Percentiles rank a stretch among this genome's conserved stretches.
These are phyloP conservation scores for Orchestes rusci DNA, from an alignment of 2,888 invertebrate species.

Conservation along the genomic window DNA sequence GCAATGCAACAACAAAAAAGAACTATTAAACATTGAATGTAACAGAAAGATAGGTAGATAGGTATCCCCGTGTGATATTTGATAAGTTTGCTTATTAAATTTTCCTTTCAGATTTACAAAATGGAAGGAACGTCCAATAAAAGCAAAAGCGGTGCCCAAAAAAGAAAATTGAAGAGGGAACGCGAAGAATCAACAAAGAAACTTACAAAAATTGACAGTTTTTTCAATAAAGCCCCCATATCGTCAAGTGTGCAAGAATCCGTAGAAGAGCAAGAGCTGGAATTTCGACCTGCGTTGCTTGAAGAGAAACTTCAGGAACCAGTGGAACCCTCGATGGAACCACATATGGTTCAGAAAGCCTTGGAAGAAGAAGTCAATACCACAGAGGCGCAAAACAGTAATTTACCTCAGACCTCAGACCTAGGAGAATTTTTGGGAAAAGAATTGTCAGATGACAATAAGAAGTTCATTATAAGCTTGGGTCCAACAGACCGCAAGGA, in stretches of 20 bases:
- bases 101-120: too few relatives aligned
- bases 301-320: too few relatives aligned
- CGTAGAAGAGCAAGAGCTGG: neutral
- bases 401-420: neutral
- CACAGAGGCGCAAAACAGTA: too few relatives aligned
- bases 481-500: constrained; percentile 2
- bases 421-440: neutral
- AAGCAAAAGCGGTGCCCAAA: neutral
- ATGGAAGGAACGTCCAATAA: too few relatives aligned
- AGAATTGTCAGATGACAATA: neutral
- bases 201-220: neutral
- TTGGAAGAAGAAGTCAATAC: too few relatives aligned
- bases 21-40: too few relatives aligned
- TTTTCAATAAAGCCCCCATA: neutral
- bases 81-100: too few relatives aligned
- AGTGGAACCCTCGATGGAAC: too few relatives aligned
- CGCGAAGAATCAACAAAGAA: neutral
- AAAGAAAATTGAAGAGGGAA: neutral
- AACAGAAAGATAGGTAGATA: too few relatives aligned
- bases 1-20: too few relatives aligned
- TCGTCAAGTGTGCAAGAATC: neutral
- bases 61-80: too few relatives aligned
- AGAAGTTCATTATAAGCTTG: neutral
- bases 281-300: neutral
- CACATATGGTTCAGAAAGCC: too few relatives aligned